Base-by-base conservation (phyloP, 2,797 vertebrate genomes). In the Prunella strophiata region DNA sequence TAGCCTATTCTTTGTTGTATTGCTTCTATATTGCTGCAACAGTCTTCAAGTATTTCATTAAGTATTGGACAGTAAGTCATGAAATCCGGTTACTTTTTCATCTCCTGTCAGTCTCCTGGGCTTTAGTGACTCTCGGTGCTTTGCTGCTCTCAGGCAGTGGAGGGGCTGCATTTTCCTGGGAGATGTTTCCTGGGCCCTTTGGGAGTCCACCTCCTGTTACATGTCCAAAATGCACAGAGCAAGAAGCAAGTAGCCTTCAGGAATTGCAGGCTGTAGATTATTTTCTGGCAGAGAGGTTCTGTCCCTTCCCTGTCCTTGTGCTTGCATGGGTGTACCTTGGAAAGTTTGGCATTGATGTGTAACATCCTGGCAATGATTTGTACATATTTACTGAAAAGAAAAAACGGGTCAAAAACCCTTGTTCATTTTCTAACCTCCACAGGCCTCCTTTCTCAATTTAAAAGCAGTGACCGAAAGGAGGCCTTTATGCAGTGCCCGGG, bases 51-150 rank as follows among this genome's bases (percentile, higher is more conserved):
- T 99, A 99, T 98, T 99, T 99, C 97, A 97, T 99, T 96, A 99
- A 99, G 98, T 99, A 99, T 97, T 99, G 99, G 99, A 98, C 98
- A 98, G 99, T 99, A 98, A 99, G 99, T 99, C 65, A 57, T 36
- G 92, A 78, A 89, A 73, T 57, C 72, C 13, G 4, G 25, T 91
- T 88, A 0, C 71, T 91, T 93, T 91, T 67, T 48, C 55, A 11
- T 80, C 72, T 70, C 38, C 66, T 50, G 2, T 74, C 66, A 78
- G 59, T 67, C 88, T 84, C 2, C 55, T 73, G 85, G 94, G 85
- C 45, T 38, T 91, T 42, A 34, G 74, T 52, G 45, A 22, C 68
- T 77, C 70, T 8, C 3, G 21, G n/a, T 76, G 20, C 65, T 58
- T 26, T 34, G 65, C 11, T 54, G 59, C 36, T 73, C 26, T 45